phyloP scores from a whole-genome alignment of 1,140 invertebrate genomes.

The Tachypleus tridentatus region DNA sequence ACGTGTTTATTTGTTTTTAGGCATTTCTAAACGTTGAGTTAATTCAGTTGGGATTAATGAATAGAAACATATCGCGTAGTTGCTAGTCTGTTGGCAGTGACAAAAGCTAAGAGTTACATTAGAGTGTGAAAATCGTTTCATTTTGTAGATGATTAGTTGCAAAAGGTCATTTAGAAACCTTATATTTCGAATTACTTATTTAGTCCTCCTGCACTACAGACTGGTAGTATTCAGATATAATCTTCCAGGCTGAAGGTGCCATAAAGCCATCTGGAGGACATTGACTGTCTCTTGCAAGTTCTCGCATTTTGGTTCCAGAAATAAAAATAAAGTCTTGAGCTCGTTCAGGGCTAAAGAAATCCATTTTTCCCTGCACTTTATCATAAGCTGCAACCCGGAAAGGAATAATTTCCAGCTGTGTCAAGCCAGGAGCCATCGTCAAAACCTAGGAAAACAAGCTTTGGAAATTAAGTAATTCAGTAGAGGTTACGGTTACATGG shows the following conservation, averaged over 20 bases:
- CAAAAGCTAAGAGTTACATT: no score
- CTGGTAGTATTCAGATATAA: slow-evolving; percentile 71
- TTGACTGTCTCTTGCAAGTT: slow-evolving; percentile 22
- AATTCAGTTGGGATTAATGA: no score
- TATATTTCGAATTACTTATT: no score
- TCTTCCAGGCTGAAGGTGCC: slow-evolving; percentile 86
- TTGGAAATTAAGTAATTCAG: not conserved
- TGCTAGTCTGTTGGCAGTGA: no score
- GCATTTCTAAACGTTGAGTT: no score
- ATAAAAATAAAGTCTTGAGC: slow-evolving; percentile 95
- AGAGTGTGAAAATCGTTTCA: no score
- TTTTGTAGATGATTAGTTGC: no score
- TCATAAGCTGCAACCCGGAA: slow-evolving; percentile 98
- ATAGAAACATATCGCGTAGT: no score
- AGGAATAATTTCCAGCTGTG: slow-evolving; percentile 86
- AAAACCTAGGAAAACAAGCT: slow-evolving; percentile 42
- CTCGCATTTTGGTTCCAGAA: slow-evolving; percentile 94
- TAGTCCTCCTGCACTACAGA: no score
- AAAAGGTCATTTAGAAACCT: no score
- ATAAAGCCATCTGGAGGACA: slow-evolving; percentile 69
- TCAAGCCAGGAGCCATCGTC: slow-evolving; percentile 81
- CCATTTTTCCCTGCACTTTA: slow-evolving; percentile 68
- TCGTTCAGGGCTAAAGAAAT: slow-evolving; percentile 76
- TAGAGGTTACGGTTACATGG: no score
- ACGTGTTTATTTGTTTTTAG: no score